Percentiles rank a stretch among this genome's conserved stretches.
Conservation (phyloP, 2,113 vertebrate species). For the Platysternon megacephalum region DNA sequence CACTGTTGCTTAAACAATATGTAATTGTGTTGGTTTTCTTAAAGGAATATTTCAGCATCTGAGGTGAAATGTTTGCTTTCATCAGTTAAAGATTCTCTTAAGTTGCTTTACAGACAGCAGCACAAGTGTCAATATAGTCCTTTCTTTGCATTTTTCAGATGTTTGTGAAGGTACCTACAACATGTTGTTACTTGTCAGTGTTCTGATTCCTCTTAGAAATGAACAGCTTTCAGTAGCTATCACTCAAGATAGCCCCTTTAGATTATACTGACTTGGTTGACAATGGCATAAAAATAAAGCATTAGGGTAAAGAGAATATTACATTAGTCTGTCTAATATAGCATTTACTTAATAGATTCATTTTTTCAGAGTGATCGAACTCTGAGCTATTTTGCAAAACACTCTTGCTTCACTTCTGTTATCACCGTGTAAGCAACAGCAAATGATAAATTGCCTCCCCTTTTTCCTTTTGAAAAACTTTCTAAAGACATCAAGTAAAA, state of each 20-base stretch:
- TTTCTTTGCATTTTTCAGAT: not conserved
- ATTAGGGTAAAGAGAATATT: not conserved
- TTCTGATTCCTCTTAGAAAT: not conserved
- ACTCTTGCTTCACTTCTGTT: not conserved
- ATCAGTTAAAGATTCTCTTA: not conserved
- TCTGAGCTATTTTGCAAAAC: slow-evolving; percentile 9
- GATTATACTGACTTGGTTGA: not conserved
- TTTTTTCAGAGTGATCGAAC: not conserved
- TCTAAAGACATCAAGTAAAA: not conserved
- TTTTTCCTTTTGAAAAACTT: not conserved
- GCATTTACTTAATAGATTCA: not conserved
- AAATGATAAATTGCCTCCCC: not conserved
- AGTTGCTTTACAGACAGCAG: not conserved
- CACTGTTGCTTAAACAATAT: not conserved
- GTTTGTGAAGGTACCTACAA: not conserved
- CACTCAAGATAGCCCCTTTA: not conserved
- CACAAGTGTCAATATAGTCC: not conserved
- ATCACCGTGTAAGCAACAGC: not conserved
- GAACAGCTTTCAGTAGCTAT: not conserved
- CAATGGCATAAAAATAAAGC: slow-evolving; percentile 13
- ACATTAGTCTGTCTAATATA: not conserved
- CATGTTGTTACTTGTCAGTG: not conserved
- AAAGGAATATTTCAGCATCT: not conserved
- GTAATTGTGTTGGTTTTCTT: not conserved
- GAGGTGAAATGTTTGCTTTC: not conserved